Evolutionary conservation across 2,888 invertebrate species (phyloP).

Genomic region (Patella ulyssiponensis): DNA sequence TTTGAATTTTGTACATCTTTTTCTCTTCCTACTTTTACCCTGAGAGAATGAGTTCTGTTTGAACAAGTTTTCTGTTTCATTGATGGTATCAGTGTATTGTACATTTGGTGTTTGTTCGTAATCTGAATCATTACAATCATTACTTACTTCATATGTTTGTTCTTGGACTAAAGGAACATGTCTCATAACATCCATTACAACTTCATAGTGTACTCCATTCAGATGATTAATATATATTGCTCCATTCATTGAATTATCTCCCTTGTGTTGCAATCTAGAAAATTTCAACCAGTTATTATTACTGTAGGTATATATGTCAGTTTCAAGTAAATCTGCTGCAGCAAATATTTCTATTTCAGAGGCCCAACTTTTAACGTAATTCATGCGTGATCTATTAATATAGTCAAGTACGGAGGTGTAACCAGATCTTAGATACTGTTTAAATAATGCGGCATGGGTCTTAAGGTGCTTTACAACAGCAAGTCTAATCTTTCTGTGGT

Average conservation of each 20-base stretch:
- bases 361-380: not conserved
- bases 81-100: no score
- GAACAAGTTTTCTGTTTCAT: no score
- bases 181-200: not conserved
- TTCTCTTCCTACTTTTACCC: no score
- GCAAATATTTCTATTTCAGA: constrained; percentile 3
- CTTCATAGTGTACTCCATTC: not conserved
- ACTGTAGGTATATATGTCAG: not conserved
- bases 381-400: not conserved
- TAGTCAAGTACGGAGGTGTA: not conserved
- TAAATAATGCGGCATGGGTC: not conserved
- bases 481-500: not conserved
- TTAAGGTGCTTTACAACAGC: not conserved
- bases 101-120: no score
- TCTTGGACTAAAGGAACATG: not conserved
- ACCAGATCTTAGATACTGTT: not conserved
- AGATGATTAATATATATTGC: not conserved
- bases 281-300: constrained; percentile 5
- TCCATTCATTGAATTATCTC: not conserved
- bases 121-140: no score
- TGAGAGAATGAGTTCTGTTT: no score
- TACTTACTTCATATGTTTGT: not conserved
- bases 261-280: not conserved
- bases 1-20: no score
- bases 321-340: constrained; percentile 1